Conservation (phyloP, 2,888 invertebrate genomes). For the Bombyx huttoni region DNA sequence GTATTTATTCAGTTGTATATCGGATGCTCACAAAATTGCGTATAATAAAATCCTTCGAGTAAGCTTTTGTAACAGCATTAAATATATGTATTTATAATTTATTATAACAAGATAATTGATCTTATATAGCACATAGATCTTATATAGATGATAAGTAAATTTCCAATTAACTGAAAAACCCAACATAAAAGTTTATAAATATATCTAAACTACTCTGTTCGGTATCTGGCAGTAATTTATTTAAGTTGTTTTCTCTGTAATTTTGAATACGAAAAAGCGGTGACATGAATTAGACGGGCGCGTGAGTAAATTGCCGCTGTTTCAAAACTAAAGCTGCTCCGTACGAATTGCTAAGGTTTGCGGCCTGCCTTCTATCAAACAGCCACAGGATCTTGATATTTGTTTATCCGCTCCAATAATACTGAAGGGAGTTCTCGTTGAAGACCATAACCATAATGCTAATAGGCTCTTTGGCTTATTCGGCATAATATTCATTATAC, state of each 20-base stretch:
- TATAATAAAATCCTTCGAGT: too few relatives aligned
- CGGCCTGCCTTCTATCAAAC: slow-evolving; percentile 4
- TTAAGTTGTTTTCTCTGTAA: neutral
- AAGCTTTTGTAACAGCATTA: too few relatives aligned
- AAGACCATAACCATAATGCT: slow-evolving; percentile 1
- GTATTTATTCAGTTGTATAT: too few relatives aligned
- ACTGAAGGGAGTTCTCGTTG: neutral
- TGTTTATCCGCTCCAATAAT: slow-evolving; percentile 5
- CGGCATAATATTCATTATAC: slow-evolving; percentile 1
- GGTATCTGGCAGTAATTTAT: too few relatives aligned
- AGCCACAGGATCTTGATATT: slow-evolving; percentile 6
- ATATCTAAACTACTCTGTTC: too few relatives aligned
- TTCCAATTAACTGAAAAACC: too few relatives aligned
- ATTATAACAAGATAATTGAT: too few relatives aligned
- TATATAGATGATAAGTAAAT: too few relatives aligned
- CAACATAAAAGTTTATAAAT: too few relatives aligned
- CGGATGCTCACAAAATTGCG: too few relatives aligned
- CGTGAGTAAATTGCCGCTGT: neutral
- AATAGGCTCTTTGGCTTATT: slow-evolving; percentile 2
- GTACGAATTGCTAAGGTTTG: slow-evolving; percentile 2
- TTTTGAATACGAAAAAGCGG: neutral
- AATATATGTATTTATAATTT: too few relatives aligned
- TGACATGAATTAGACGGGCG: neutral
- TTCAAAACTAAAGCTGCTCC: slow-evolving; percentile 1
- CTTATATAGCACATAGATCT: too few relatives aligned